Evolutionary conservation across 2,113 vertebrate species (phyloP).

Genomic region (Jacana jacana): DNA sequence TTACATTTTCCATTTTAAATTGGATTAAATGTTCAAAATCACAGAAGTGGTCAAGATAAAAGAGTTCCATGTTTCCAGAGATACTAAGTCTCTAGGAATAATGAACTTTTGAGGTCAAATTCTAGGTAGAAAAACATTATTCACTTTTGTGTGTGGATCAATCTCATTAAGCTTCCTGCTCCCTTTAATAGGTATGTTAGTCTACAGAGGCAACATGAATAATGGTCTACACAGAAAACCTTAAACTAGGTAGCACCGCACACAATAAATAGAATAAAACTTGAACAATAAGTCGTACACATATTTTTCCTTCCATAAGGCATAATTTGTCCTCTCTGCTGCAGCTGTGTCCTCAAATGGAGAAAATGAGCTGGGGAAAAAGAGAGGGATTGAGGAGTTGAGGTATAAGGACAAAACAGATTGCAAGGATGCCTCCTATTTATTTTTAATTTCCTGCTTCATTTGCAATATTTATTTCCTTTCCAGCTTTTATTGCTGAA

Average conservation of each 20-base stretch:
- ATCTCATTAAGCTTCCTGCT: slow-evolving; percentile 54
- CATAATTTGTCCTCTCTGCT: neutral
- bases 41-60: neutral
- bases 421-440: neutral
- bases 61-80: neutral
- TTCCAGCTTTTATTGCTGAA: neutral
- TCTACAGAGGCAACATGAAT: slow-evolving; percentile 23
- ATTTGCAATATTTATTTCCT: neutral
- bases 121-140: neutral
- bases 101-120: slow-evolving; percentile 70
- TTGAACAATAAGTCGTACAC: neutral
- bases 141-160: neutral
- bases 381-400: neutral
- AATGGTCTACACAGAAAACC: neutral
- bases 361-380: neutral
- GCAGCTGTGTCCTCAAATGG: neutral
- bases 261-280: neutral
- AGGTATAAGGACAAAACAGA: neutral
- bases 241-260: neutral
- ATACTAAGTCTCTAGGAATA: slow-evolving; percentile 57
- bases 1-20: neutral
- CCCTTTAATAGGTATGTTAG: slow-evolving; percentile 59
- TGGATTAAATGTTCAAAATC: neutral
- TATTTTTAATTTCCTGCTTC: neutral
- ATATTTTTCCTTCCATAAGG: neutral